Evolutionary conservation across 2,888 invertebrate species (phyloP).

Genomic region (Morpho deidamia): DNA sequence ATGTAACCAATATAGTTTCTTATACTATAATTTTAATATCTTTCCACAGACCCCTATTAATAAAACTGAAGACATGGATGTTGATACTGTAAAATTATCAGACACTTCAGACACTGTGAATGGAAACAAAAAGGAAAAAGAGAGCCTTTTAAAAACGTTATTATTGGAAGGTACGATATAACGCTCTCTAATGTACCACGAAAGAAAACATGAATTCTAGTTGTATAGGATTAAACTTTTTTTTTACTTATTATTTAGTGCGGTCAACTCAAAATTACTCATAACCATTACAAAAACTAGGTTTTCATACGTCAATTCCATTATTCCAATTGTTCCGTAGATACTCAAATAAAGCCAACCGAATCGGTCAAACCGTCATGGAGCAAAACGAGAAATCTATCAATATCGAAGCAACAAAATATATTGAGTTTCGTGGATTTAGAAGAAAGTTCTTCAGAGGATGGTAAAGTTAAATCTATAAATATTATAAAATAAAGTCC

Average conservation of each 20-base stretch:
- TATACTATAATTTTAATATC: not conserved
- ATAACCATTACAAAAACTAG: no score
- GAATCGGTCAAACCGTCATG: not conserved
- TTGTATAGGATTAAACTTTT: no score
- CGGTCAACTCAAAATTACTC: no score
- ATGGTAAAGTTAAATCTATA: constrained; percentile 35
- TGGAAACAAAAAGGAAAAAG: not conserved
- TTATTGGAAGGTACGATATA: not conserved
- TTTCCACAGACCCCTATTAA: not conserved
- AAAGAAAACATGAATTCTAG: no score
- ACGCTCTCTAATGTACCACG: no score
- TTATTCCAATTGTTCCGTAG: not conserved
- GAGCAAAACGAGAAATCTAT: not conserved
- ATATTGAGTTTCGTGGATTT: constrained; percentile 37
- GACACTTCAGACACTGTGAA: constrained; percentile 9
- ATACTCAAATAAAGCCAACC: not conserved
- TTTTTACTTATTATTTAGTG: no score
- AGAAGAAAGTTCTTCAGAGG: constrained; percentile 52
- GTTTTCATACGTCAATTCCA: no score
- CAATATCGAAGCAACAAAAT: constrained; percentile 3
- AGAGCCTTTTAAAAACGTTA: not conserved
- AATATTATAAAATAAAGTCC: no score
- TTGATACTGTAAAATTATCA: constrained; percentile 14
- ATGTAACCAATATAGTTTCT: no score
- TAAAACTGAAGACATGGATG: not conserved